Conservation (phyloP, 2,113 vertebrate genomes). For the Emberiza fucata region DNA sequence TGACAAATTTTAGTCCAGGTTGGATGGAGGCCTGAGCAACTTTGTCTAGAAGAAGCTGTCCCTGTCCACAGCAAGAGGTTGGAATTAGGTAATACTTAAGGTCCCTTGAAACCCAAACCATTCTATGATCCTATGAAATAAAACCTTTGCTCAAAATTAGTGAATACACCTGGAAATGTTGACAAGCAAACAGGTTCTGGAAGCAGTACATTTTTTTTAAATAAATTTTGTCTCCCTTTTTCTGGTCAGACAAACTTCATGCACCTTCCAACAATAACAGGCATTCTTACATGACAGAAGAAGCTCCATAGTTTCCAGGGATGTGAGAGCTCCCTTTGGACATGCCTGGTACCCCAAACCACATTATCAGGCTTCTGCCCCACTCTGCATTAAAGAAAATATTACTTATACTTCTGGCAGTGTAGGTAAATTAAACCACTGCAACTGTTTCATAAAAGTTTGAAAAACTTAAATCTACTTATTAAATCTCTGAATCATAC, state of each 20-base stretch:
- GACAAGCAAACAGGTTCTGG: background rate
- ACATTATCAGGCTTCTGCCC: background rate
- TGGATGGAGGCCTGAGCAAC: background rate
- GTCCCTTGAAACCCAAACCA: background rate
- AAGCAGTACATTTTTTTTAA: background rate
- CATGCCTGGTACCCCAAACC: background rate
- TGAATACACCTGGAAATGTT: background rate
- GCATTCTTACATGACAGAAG: background rate
- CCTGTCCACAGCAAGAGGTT: background rate
- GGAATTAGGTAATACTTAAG: background rate
- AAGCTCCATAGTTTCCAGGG: background rate
- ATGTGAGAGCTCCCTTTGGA: rapidly evolving
- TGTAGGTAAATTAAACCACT: background rate
- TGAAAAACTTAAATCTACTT: background rate
- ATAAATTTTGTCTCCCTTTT: background rate
- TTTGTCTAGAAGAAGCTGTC: background rate
- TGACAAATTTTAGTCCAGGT: background rate
- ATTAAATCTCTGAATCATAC: background rate
- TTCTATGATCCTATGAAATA: background rate
- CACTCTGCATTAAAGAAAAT: background rate
- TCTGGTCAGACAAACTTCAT: rapidly evolving
- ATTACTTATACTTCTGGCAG: background rate
- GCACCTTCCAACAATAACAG: background rate
- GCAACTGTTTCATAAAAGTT: background rate
- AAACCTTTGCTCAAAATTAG: background rate